These are phyloP conservation scores for Trachelus iudaicus DNA, from an alignment of 2,888 invertebrate genomes.

Conservation along the genomic window DNA sequence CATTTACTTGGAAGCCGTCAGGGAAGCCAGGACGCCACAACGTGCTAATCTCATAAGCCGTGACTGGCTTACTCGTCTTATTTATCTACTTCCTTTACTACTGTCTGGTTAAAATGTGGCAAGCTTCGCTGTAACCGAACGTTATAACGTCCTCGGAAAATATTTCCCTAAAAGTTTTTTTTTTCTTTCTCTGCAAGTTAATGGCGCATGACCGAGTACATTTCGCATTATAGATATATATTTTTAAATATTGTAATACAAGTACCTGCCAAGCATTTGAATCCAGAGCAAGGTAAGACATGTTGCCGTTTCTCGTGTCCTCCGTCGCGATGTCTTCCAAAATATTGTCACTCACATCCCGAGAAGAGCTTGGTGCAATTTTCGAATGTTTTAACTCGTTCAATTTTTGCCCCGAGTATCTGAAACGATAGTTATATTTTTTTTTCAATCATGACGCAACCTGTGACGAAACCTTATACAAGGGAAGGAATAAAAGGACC, in stretches of 20 bases:
- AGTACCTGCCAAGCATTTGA: constrained; percentile 67
- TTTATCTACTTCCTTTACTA: neutral
- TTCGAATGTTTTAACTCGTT: constrained; percentile 13
- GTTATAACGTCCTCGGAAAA: neutral
- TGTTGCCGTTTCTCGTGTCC: constrained; percentile 48
- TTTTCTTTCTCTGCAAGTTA: neutral
- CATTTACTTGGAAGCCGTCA: constrained; percentile 24
- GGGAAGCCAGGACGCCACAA: neutral
- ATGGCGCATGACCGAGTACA: neutral
- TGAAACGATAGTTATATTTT: constrained; percentile 19
- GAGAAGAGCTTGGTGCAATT: constrained; percentile 32
- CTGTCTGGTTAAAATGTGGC: neutral
- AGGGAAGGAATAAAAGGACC: neutral
- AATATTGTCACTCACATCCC: constrained; percentile 40
- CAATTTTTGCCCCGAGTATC: neutral
- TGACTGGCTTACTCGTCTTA: neutral
- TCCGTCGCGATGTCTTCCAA: constrained; percentile 32
- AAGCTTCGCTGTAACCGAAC: neutral
- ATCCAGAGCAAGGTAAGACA: constrained; percentile 66
- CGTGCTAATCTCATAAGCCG: neutral
- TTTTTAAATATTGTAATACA: constrained; percentile 13
- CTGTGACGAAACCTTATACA: constrained; percentile 4
- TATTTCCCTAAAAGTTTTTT: neutral
- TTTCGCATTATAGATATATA: neutral
- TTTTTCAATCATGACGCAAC: constrained; percentile 1